Conservation (phyloP, 2,797 vertebrate genomes). For the Philypnodon macrostomus region DNA sequence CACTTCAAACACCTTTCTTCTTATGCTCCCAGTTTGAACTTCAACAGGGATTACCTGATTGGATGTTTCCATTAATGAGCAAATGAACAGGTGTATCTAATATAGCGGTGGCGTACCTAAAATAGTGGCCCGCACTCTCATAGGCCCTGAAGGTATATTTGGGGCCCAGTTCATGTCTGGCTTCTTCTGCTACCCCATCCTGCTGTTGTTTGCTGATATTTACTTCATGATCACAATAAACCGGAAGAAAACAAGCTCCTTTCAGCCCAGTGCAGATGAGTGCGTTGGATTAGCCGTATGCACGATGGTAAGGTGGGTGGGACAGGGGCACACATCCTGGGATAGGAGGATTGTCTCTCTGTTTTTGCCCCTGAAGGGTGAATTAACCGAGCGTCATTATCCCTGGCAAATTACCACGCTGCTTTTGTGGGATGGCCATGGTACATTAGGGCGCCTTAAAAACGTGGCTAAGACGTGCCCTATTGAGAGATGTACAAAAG, state of each 20-base stretch:
- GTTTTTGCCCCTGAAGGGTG: slow-evolving; percentile 72
- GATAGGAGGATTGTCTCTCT: slow-evolving; percentile 61
- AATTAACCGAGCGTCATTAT: slow-evolving; percentile 84
- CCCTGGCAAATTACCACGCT: slow-evolving; percentile 81
- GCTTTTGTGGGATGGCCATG: slow-evolving; percentile 80
- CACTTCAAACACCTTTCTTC: too few relatives aligned
- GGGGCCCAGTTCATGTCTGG: slow-evolving; percentile 44
- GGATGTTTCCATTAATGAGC: too few relatives aligned
- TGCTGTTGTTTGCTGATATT: slow-evolving; percentile 77
- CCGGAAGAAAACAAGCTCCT: slow-evolving; percentile 79
- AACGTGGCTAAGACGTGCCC: slow-evolving; percentile 76
- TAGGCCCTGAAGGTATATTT: slow-evolving; percentile 16
- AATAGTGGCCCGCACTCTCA: too few relatives aligned
- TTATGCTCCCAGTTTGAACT: too few relatives aligned
- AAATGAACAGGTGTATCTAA: too few relatives aligned
- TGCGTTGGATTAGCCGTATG: slow-evolving; percentile 21
- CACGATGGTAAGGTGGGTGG: slow-evolving; percentile 21
- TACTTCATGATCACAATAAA: slow-evolving; percentile 69
- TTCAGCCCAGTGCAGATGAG: slow-evolving; percentile 57
- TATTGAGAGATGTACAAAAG: slow-evolving; percentile 82
- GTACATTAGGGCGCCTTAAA: slow-evolving; percentile 81
- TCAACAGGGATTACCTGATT: too few relatives aligned
- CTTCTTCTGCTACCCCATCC: slow-evolving; percentile 50
- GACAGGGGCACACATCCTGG: slow-evolving; percentile 62
- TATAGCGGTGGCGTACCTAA: too few relatives aligned